A percentile compares a stretch with the other conserved stretches of the same genome.
Evolutionary conservation across 2,797 vertebrate species (phyloP).

Genomic region (Gephyroberyx darwinii): DNA sequence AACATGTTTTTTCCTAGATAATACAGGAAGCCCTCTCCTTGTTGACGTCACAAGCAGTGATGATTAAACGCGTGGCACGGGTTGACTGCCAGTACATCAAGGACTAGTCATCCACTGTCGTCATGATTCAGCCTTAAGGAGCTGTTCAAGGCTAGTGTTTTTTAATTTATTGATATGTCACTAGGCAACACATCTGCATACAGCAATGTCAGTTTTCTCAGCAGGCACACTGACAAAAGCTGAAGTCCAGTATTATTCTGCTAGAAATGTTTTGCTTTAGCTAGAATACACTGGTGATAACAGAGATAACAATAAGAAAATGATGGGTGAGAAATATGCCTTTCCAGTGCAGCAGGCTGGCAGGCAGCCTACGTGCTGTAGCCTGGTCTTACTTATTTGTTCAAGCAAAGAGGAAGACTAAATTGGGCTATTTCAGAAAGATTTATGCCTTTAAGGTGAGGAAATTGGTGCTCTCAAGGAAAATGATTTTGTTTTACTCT

Average conservation of each 20-base stretch:
- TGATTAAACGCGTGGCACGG: conserved; percentile 30
- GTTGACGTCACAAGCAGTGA: conserved; percentile 10
- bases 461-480: background rate
- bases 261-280: background rate
- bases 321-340: background rate
- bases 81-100: conserved; percentile 10
- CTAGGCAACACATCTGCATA: too few species aligned
- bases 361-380: background rate
- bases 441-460: background rate
- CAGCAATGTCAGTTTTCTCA: background rate
- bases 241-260: background rate
- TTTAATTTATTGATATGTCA: background rate
- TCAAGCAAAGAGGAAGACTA: background rate
- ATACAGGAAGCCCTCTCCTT: conserved; percentile 55
- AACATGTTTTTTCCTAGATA: too few species aligned
- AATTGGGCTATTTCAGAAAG: background rate
- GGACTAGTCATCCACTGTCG: background rate
- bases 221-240: background rate
- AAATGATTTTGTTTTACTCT: background rate
- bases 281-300: too few species aligned
- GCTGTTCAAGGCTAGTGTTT: background rate
- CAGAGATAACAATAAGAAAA: too few species aligned
- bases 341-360: background rate
- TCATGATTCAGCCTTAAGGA: conserved; percentile 20
- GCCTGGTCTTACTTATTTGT: background rate